A percentile compares a stretch with the other conserved stretches of the same genome.
These are phyloP conservation scores for Oncorhynchus nerka DNA, from an alignment of 2,113 vertebrate species.

Conservation along the genomic window DNA sequence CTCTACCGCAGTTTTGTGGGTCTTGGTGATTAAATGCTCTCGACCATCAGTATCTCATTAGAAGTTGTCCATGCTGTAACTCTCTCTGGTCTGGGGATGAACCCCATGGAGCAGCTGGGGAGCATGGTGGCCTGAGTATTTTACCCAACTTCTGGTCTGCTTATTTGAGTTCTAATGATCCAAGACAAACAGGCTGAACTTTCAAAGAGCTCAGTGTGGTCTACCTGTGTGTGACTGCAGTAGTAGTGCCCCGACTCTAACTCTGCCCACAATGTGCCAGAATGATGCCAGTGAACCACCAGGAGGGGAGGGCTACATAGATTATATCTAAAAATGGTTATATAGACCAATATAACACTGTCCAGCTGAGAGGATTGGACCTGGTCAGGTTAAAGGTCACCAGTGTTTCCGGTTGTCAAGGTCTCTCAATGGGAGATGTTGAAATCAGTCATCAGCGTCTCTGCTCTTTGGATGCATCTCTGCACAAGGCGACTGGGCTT, in stretches of 20 bases:
- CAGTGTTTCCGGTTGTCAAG: not conserved
- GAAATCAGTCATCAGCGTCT: conserved; percentile 1
- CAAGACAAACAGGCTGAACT: conserved; percentile 49
- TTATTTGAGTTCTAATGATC: conserved; percentile 33
- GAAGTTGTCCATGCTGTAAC: not conserved
- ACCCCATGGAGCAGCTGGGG: not conserved
- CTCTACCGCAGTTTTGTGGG: not conserved
- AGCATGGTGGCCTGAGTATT: conserved; percentile 26
- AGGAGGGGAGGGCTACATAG: conserved; percentile 2
- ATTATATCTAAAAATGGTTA: conserved; percentile 1
- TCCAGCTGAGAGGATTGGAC: not conserved
- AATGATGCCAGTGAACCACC: conserved; percentile 1
- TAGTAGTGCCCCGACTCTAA: conserved; percentile 1
- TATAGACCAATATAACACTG: not conserved
- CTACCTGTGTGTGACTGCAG: conserved; percentile 10
- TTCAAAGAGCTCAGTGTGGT: conserved; percentile 46
- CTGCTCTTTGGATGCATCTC: not conserved
- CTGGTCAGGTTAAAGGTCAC: not conserved
- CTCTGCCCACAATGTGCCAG: conserved; percentile 4
- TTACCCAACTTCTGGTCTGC: conserved; percentile 17
- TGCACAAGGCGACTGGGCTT: not conserved
- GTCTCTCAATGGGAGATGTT: not conserved
- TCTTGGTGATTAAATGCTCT: not conserved
- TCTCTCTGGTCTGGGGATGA: not conserved
- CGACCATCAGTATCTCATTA: not conserved